These are phyloP conservation scores for Oikopleura dioica DNA, from an alignment of 23 tunicate genomes.

Conservation along the genomic window DNA sequence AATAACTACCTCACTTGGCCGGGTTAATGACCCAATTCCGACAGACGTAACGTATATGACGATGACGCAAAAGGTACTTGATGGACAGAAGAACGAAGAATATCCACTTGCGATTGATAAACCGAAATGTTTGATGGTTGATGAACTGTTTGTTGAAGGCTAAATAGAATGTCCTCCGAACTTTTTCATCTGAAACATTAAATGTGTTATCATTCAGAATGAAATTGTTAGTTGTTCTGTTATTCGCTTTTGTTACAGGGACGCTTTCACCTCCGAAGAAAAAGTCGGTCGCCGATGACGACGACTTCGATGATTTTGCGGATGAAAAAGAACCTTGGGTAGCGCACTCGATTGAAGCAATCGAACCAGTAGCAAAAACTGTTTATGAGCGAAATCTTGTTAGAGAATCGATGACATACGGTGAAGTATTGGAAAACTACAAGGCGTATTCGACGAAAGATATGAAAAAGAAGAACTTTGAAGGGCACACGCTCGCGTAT, in stretches of 20 bases:
- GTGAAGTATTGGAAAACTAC: background rate
- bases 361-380: background rate
- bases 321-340: background rate
- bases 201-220: background rate
- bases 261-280: background rate
- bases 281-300: constrained; percentile 3
- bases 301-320: background rate
- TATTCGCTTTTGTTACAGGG: background rate
- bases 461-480: background rate
- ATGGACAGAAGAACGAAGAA: background rate
- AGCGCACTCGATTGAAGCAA: background rate
- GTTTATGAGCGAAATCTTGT: background rate
- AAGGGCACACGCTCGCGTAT: background rate
- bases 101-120: background rate
- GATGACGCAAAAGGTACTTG: constrained; percentile 4
- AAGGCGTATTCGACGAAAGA: background rate
- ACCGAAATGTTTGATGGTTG: background rate
- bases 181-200: background rate
- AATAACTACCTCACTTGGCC: background rate
- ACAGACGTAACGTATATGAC: background rate
- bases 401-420: background rate
- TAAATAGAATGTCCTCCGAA: too few species aligned
- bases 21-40: background rate
- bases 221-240: background rate
- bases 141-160: background rate